These are phyloP conservation scores for Thryonomys swinderianus DNA, from an alignment of 2,113 vertebrate species.

Conservation along the genomic window DNA sequence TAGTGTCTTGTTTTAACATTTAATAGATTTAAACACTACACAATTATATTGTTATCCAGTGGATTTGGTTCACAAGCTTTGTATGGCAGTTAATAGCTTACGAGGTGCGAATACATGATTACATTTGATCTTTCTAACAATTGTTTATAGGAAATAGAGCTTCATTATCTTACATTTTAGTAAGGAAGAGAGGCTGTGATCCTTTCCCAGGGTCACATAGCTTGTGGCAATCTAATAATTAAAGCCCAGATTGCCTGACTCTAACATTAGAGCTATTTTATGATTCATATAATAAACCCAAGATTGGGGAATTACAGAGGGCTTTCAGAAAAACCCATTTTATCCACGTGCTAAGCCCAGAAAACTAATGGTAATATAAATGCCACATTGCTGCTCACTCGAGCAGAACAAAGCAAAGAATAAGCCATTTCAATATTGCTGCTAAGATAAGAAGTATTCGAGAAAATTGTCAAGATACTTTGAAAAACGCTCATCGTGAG, in stretches of 20 bases:
- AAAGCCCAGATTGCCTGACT: constrained; percentile 11
- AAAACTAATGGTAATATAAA: constrained; percentile 2
- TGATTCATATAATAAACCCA: not conserved
- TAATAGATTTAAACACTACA: constrained; percentile 22
- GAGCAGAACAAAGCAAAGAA: constrained; percentile 51
- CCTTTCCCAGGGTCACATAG: not conserved
- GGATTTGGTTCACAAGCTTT: constrained; percentile 16
- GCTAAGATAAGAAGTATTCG: not conserved
- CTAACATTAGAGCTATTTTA: not conserved
- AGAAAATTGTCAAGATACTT: not conserved
- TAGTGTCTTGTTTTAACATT: not conserved
- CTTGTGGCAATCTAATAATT: not conserved
- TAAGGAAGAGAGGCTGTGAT: not conserved
- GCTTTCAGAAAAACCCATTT: constrained; percentile 40
- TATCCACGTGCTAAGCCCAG: not conserved
- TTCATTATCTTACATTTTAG: not conserved
- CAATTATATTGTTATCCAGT: not conserved
- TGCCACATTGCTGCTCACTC: not conserved
- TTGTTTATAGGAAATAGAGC: not conserved
- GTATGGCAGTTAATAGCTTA: constrained; percentile 11
- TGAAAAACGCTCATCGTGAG: not conserved
- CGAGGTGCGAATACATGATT: not conserved
- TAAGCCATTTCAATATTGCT: not conserved
- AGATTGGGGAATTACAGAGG: not conserved
- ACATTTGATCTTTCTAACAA: not conserved